Base-by-base conservation (phyloP, 2,888 invertebrate species). In the Apamea monoglypha region DNA sequence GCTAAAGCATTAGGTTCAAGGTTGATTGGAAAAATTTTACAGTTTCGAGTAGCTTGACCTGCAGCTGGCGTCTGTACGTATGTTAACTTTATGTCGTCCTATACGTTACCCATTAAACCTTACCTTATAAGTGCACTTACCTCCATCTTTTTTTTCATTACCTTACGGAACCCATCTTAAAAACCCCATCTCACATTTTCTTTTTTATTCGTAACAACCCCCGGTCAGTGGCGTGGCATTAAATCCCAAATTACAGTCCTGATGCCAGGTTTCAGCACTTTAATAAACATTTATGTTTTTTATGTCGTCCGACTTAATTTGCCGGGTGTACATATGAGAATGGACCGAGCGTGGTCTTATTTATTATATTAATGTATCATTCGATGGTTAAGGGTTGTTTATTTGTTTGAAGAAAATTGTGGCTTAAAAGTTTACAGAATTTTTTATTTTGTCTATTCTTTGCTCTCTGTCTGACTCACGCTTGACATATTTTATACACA, bases 201-300 rank as follows among this genome's bases (percentile, higher is more conserved):
- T 32, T 81, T 82, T 85, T 86, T 88, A 83, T 83, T 81, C 73
- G 74, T 71, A 78, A 63, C 68, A 75, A 78, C 82, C 73, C 74
- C 68, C 69, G 81, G 87, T 82, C 90, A 89, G 81, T 76, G 87
- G 83, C 78, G 74, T 71, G 69, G 83, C 82, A 89, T 90, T 89
- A 90, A 89, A 88, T 89, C 74, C 83, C 86, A 89, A 90, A 90
- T 90, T 89, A 90, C 87, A 90, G 84, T 70, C 87, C 81, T 86
- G 84, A 89, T 90, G 88, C 78, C 89, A 88, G 88, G 86, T 88
- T 90, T 90, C 90, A 89, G 89, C 79, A 86, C 89, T 89, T 87
- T 90, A 90, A 90, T 90, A 90, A 89, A 90, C 89, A 89, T 90
- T 89, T 88, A 89, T 90, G 88, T 88, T 88, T 88, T 89, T 90